Evolutionary conservation across 2,113 vertebrate species (phyloP).

Genomic region (Equus przewalskii): DNA sequence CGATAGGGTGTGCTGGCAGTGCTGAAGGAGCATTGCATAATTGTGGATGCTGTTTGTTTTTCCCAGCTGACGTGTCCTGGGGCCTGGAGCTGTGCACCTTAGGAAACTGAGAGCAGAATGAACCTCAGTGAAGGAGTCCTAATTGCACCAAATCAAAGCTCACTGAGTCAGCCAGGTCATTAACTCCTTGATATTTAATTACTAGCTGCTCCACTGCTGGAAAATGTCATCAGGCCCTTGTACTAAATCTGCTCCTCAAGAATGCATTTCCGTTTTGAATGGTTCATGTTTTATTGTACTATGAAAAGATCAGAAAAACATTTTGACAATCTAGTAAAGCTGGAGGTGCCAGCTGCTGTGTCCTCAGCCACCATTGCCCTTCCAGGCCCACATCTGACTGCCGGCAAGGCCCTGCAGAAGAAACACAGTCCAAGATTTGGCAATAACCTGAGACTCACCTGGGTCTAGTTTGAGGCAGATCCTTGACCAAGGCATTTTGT

Average conservation of each 20-base stretch:
- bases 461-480: not conserved
- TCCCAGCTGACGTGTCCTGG: not conserved
- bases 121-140: slow-evolving; percentile 47
- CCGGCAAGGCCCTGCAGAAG: not conserved
- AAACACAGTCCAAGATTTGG: not conserved
- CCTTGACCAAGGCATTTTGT: not conserved
- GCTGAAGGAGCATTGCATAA: not conserved
- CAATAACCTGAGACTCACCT: not conserved
- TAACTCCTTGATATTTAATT: slow-evolving; percentile 78
- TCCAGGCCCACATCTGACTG: rapidly evolving
- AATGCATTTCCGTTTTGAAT: not conserved
- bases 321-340: not conserved
- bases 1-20: not conserved
- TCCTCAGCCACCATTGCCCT: not conserved
- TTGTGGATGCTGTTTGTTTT: not conserved
- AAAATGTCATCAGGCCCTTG: slow-evolving; percentile 69
- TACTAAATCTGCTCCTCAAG: slow-evolving; percentile 51
- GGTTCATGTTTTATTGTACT: slow-evolving; percentile 32
- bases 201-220: slow-evolving; percentile 28
- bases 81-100: not conserved
- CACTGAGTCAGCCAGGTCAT: slow-evolving; percentile 65
- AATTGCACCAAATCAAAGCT: slow-evolving; percentile 71
- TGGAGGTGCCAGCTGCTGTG: not conserved
- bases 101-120: slow-evolving; percentile 28
- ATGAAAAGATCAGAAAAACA: slow-evolving; percentile 42